Evolutionary conservation across 2,888 invertebrate species (phyloP).

Genomic region (Yponomeuta malinellus): DNA sequence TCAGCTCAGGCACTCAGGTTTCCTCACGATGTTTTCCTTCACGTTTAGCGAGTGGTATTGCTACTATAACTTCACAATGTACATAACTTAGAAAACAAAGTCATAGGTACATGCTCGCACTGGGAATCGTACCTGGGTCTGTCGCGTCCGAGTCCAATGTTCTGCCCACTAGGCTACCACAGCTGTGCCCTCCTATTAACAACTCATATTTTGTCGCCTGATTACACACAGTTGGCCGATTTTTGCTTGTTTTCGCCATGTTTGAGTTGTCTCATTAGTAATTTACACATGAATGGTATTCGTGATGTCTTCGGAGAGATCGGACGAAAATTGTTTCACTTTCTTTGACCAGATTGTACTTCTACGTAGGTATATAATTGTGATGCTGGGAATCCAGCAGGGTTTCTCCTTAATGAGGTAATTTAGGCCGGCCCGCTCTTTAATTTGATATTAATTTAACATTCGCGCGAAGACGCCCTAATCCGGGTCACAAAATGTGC

Average conservation of each 20-base stretch:
- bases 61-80: background rate
- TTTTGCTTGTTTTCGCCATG: too few species aligned
- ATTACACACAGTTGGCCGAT: too few species aligned
- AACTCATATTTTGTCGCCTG: too few species aligned
- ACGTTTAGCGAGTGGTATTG: background rate
- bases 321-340: too few species aligned
- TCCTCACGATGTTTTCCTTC: background rate
- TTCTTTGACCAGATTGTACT: too few species aligned
- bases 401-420: background rate
- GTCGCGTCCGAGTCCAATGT: background rate
- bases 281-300: background rate
- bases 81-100: background rate
- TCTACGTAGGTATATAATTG: background rate
- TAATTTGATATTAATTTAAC: background rate
- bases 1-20: background rate
- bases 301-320: background rate
- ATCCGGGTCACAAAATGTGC: background rate
- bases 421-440: background rate
- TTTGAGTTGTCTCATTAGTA: background rate
- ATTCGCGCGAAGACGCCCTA: background rate
- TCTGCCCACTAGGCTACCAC: background rate
- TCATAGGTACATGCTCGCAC: background rate
- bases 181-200: background rate
- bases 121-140: background rate
- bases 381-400: background rate